Conservation (phyloP, 2,113 vertebrate genomes). For the Heterocephalus glaber region DNA sequence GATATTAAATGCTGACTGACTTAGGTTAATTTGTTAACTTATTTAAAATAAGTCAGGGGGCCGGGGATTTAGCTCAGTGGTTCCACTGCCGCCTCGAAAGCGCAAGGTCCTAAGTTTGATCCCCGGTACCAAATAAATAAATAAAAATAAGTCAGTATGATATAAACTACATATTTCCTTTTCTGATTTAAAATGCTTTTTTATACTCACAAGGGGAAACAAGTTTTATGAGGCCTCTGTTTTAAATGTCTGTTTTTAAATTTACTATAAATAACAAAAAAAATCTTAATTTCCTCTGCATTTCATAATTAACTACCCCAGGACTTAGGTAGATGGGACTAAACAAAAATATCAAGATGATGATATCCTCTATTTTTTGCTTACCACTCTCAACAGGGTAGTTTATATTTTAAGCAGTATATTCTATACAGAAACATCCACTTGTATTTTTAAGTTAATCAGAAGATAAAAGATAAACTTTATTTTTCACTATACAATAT, state of each 20-base stretch:
- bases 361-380: not conserved
- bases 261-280: conserved; percentile 56
- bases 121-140: too few relatives aligned
- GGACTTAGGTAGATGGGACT: conserved; percentile 10
- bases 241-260: not conserved
- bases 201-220: conserved; percentile 43
- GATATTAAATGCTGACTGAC: not conserved
- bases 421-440: not conserved
- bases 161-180: conserved; percentile 24
- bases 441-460: conserved; percentile 44
- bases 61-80: too few relatives aligned
- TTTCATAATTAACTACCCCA: conserved; percentile 40
- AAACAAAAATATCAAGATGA: conserved; percentile 41
- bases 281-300: conserved; percentile 23
- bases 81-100: too few relatives aligned
- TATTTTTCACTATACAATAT: conserved; percentile 51
- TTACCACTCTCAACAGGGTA: not conserved
- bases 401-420: not conserved
- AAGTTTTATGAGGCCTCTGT: not conserved
- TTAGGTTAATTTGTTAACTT: conserved; percentile 29
- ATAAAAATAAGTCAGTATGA: conserved; percentile 22
- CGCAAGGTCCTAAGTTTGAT: too few relatives aligned
- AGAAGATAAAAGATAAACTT: conserved; percentile 5
- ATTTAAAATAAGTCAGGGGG: conserved; percentile 34
- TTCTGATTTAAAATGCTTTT: conserved; percentile 24